phyloP scores from a whole-genome alignment of 1,140 invertebrate genomes.

The Magallana ariakensis region DNA sequence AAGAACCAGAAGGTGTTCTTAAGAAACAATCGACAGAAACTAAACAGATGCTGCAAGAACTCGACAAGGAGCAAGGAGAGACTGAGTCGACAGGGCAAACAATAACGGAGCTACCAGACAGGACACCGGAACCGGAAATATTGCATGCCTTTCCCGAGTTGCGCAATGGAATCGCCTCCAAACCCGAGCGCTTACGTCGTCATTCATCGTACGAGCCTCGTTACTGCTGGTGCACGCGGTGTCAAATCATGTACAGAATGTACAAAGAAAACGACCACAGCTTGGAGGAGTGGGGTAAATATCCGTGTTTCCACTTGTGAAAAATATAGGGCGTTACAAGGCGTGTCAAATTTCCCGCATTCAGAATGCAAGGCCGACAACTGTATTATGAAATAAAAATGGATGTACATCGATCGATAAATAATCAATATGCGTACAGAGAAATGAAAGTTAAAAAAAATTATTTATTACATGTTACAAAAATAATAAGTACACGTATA shows the following conservation, averaged over 20 bases:
- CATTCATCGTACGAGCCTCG: slow-evolving; percentile 44
- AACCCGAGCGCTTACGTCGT: background rate
- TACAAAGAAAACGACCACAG: slow-evolving; percentile 53
- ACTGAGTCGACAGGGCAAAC: background rate
- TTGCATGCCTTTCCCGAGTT: slow-evolving; percentile 41
- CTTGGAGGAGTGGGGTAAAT: slow-evolving; percentile 61
- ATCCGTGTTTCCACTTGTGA: slow-evolving; percentile 59
- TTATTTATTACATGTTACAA: no score
- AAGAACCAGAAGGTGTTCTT: slow-evolving; percentile 1
- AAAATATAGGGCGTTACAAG: background rate
- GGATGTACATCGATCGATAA: no score
- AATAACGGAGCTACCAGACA: slow-evolving; percentile 44
- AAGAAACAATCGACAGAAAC: background rate
- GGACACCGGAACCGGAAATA: slow-evolving; percentile 59
- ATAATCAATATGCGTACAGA: no score
- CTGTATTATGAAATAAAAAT: no score
- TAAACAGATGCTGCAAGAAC: background rate
- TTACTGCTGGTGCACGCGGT: slow-evolving; percentile 61
- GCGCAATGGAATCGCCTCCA: slow-evolving; percentile 25
- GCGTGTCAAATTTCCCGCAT: no score
- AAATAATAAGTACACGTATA: no score
- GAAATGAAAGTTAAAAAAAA: no score
- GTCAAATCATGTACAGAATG: slow-evolving; percentile 61
- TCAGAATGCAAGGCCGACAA: no score
- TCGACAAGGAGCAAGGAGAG: background rate